Evolutionary conservation across 2,113 vertebrate species (phyloP), one percentile per base, ranked within the genome.

Genomic region (Oncorhynchus mykiss): DNA sequence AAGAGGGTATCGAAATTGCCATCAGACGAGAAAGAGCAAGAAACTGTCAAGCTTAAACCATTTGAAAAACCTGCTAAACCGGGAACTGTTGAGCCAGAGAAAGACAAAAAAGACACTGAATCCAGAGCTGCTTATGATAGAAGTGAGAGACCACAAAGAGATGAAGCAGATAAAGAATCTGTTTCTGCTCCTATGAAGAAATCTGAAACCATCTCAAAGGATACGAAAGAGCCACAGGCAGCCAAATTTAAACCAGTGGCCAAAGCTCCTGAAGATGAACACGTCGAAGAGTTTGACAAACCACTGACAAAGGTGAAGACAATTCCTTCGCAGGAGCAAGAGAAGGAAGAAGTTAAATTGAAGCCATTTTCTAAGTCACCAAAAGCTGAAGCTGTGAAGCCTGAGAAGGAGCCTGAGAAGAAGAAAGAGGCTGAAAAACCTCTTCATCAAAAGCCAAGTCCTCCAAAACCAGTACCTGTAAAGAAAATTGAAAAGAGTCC

Each of bases 1-100:
- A 91, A 90, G 74, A 89, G 84, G 81, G 79, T 84, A 77, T 80
- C 78, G 45, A 85, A 79, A 51, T 24, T 90, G 16, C 79, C 87
- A 73, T 87, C 85, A 75, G 78, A 78, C 69, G 79, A 82, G 1
- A 78, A 86, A 13, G 85, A 88, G 31, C 62, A 75, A 67, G 89
- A 90, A 76, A 69, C 18, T 12, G 87, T 92, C 5, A 78, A 70
- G 8, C 68, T 92, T 45, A 92, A 92, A 71, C 80, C 90, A 45
- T 84, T 92, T 79, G 60, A 84, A 3, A 91, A 87, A 72, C 71
- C 86, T 45, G 68, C 72, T 18, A 88, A 86, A 78, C 66, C 77
- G 18, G 78, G 82, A 0, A 22, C 5, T 59, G 22, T 20, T 16
- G 74, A 83, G 79, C 54, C 66, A 71, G 54, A 54, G 16, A 85